Conservation (phyloP, 2,113 vertebrate species). For the Hippotragus niger region DNA sequence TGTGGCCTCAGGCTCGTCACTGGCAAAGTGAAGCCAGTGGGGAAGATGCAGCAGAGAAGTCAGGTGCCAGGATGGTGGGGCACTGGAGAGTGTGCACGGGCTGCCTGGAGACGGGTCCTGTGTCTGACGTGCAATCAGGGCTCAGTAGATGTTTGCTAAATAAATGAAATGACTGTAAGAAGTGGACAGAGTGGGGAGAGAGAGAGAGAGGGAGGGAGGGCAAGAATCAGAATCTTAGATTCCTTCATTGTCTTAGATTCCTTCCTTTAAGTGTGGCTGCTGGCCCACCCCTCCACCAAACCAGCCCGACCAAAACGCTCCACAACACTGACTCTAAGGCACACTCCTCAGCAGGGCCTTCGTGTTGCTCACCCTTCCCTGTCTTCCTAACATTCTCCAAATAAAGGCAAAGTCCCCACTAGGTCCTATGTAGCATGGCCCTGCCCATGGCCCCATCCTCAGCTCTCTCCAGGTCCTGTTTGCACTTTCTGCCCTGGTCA, state of each 20-base stretch:
- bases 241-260: background rate
- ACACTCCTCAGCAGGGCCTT: background rate
- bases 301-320: accelerated
- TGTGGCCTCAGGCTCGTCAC: background rate
- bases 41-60: background rate
- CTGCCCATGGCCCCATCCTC: accelerated
- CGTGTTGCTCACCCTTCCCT: background rate
- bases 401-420: background rate
- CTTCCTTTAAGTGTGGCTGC: background rate
- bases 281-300: background rate
- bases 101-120: background rate
- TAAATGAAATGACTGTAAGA: background rate
- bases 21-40: background rate
- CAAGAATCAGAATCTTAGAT: background rate
- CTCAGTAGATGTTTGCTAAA: background rate
- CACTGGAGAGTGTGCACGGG: accelerated
- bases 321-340: accelerated
- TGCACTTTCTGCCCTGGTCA: too few species aligned
- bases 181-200: background rate
- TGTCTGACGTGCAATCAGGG: background rate
- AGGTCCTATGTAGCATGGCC: accelerated
- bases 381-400: background rate
- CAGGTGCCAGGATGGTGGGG: accelerated
- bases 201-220: background rate
- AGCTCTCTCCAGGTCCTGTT: too few species aligned